Percentiles rank a stretch among this genome's conserved stretches.
Evolutionary conservation across 1,140 invertebrate genomes (phyloP).

Genomic region (Drosophila ogumai): DNA sequence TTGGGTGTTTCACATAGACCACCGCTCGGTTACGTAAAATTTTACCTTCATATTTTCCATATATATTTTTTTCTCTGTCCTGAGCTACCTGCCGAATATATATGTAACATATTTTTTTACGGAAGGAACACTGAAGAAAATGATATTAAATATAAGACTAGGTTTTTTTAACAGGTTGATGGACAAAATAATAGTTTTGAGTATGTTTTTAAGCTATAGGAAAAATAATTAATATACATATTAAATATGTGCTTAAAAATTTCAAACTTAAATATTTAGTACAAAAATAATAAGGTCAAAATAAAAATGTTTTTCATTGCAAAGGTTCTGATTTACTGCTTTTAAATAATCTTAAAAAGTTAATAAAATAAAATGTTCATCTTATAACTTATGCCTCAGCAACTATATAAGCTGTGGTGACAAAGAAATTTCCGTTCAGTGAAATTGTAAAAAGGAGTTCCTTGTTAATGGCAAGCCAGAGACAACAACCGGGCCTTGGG

Average conservation of each 20-base stretch:
- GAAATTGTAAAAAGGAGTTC: conserved; percentile 7
- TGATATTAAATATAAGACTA: not conserved
- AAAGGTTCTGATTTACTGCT: too few species aligned
- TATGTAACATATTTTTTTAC: conserved; percentile 17
- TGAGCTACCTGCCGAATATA: conserved; percentile 11
- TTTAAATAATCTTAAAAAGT: too few species aligned
- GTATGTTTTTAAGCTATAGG: too few species aligned
- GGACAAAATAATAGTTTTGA: too few species aligned
- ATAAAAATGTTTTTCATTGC: too few species aligned
- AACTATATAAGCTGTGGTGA: too few species aligned
- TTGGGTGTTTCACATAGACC: conserved; percentile 38
- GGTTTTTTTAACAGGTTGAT: not conserved
- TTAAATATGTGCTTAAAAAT: too few species aligned
- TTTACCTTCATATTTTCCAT: conserved; percentile 58
- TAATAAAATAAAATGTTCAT: too few species aligned
- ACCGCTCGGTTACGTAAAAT: conserved; percentile 56
- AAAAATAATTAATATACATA: too few species aligned
- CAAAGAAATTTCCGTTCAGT: conserved; percentile 8
- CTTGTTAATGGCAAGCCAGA: conserved; percentile 49
- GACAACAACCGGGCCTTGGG: conserved; percentile 28
- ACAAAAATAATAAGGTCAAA: too few species aligned
- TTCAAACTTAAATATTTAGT: too few species aligned
- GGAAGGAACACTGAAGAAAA: conserved; percentile 6
- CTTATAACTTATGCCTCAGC: too few species aligned
- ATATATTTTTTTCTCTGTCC: conserved; percentile 19